Conservation (phyloP, 1,140 invertebrate genomes). For the Tetramorium alpestre region DNA sequence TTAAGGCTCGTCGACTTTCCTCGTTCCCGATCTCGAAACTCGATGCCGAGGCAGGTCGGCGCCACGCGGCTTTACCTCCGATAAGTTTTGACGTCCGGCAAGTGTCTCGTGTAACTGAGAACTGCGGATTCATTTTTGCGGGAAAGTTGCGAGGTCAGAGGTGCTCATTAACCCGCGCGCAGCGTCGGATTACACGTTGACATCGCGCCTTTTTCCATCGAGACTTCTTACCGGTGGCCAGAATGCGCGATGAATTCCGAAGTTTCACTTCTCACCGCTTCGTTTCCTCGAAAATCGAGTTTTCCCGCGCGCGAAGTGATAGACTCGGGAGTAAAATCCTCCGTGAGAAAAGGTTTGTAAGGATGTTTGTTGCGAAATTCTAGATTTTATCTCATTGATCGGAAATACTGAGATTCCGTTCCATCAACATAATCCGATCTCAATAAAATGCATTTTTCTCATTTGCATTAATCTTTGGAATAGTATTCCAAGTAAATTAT, state of each 20-base stretch:
- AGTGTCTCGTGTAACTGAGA: conserved; percentile 29
- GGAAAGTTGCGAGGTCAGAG: background rate
- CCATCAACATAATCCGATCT: background rate
- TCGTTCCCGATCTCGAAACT: conserved; percentile 37
- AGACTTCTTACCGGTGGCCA: background rate
- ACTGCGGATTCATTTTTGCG: conserved; percentile 51
- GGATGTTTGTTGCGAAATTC: background rate
- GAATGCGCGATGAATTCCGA: conserved; percentile 7
- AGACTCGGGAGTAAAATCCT: conserved; percentile 15
- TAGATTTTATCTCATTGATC: background rate
- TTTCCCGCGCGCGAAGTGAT: conserved; percentile 19
- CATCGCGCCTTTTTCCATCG: background rate
- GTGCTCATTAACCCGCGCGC: conserved; percentile 54
- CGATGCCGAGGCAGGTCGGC: background rate
- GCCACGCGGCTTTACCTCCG: background rate
- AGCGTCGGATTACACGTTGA: conserved; percentile 50
- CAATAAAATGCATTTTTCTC: background rate
- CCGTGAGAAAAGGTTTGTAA: background rate
- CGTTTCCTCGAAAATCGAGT: conserved; percentile 51
- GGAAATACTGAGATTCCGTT: background rate
- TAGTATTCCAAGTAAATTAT: background rate
- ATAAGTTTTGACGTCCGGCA: conserved; percentile 32
- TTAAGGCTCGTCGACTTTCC: conserved; percentile 48
- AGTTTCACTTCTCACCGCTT: background rate
- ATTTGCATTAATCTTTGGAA: background rate